Percentiles rank a stretch among this genome's conserved stretches.
Evolutionary conservation across 2,113 vertebrate species (phyloP).

Genomic region (Thinocorus orbignyianus): DNA sequence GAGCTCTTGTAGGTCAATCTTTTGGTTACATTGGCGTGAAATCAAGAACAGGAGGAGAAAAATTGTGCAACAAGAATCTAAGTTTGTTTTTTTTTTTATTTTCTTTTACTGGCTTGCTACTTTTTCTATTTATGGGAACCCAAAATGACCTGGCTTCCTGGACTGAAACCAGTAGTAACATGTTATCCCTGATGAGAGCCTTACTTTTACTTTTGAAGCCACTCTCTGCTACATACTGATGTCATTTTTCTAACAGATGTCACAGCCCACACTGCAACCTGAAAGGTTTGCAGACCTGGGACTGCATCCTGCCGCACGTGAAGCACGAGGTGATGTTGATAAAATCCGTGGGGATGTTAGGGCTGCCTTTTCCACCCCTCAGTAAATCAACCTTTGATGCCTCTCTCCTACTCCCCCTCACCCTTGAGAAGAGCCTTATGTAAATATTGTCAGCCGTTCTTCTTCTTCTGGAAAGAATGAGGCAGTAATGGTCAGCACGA

Average conservation of each 20-base stretch:
- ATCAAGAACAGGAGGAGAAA: slow-evolving; percentile 29
- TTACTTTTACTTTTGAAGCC: background rate
- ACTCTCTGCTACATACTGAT: background rate
- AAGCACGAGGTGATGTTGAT: background rate
- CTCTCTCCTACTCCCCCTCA: background rate
- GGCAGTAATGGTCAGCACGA: background rate
- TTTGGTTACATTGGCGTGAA: slow-evolving; percentile 44
- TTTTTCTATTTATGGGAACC: slow-evolving; percentile 58
- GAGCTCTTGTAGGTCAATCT: slow-evolving; percentile 37
- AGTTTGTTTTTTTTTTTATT: background rate
- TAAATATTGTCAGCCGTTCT: background rate
- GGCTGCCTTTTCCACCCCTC: background rate
- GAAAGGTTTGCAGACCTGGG: background rate
- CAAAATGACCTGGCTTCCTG: slow-evolving; percentile 51
- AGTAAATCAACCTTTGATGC: background rate
- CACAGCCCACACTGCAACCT: background rate
- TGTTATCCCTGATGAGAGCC: background rate
- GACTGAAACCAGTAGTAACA: background rate
- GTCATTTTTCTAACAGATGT: background rate
- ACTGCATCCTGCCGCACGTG: rapidly evolving
- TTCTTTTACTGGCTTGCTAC: background rate
- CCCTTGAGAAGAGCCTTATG: background rate
- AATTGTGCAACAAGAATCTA: slow-evolving; percentile 37
- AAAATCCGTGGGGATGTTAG: background rate
- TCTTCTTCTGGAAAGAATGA: background rate